Evolutionary conservation across 2,113 vertebrate species (phyloP), one percentile per base, ranked within the genome.

Genomic region (Agelaius tricolor): DNA sequence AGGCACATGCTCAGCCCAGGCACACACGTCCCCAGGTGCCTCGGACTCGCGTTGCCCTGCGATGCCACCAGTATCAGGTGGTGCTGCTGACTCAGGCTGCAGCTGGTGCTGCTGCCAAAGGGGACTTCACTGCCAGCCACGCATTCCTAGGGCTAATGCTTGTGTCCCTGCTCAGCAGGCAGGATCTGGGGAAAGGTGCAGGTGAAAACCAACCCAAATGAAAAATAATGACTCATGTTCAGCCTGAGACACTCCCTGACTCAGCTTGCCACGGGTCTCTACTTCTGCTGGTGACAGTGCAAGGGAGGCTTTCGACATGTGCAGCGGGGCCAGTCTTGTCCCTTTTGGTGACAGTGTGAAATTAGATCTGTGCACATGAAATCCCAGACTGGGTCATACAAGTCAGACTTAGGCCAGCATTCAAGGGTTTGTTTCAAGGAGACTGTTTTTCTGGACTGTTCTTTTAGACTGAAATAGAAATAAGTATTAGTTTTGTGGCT

Each of bases 21-120:
- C 63, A 76, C 49, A 15, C 4, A 0, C 0, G 0, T 17, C 57
- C n/a, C 52, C 19, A 7, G 27, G 15, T 4, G 24, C 24, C 33
- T 87, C 0, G 0, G 13, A 5, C 15, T 10, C 6, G 0, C 0
- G 0, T 12, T 6, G 0, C 37, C 20, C 47, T 37, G 46, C 0
- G 0, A n/a, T 73, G 51, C 44, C 68, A 5, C 26, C 3, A 1
- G 55, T 9, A 3, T 67, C 65, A 13, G 57, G 27, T 2, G 28
- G 24, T 13, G 88, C 61, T 23, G 69, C 66, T 78, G 23, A 24
- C 12, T 24, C 74, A 73, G 63, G 8, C 72, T n/a, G 76, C 47
- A 19, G 58, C 3, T 19, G 30, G 57, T 1, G 2, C 75, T 63
- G 55, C 67, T 49, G 55, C 75, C 5, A 6, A 47, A 58, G 26